phyloP scores from a whole-genome alignment of 2,113 vertebrate species.

The Serilophus lunatus region DNA sequence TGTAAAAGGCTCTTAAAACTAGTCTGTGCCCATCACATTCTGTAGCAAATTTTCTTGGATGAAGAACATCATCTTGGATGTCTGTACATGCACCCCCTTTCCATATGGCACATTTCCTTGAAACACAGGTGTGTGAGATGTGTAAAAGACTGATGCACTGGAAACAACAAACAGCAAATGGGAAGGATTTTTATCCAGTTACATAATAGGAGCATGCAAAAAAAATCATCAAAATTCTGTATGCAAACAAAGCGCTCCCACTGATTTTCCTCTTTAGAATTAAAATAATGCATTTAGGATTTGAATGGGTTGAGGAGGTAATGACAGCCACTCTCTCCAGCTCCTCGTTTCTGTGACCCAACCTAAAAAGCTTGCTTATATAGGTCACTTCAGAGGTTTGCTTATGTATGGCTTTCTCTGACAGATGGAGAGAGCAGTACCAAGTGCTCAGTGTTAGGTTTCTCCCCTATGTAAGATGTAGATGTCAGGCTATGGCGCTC shows the following conservation, averaged over 20 bases:
- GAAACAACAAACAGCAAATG: background rate
- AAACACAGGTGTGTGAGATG: background rate
- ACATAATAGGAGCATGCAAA: background rate
- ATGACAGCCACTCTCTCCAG: background rate
- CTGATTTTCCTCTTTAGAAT: background rate
- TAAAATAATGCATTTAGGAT: background rate
- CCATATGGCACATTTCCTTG: background rate
- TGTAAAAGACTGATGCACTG: background rate
- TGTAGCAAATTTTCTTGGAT: background rate
- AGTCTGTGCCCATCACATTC: background rate
- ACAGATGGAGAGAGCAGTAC: background rate
- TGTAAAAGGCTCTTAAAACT: background rate
- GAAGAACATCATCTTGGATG: background rate
- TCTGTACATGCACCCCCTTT: background rate
- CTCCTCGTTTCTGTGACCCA: background rate
- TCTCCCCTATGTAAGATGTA: background rate
- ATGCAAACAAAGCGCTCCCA: background rate
- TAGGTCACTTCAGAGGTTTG: background rate
- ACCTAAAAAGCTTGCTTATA: background rate
- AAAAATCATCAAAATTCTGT: background rate
- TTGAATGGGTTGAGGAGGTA: background rate
- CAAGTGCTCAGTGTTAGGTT: background rate
- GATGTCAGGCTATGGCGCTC: fast-evolving
- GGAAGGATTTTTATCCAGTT: background rate
- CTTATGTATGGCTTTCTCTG: background rate